phyloP scores from a whole-genome alignment of 2,888 invertebrate genomes.

The Ypsolopha scabrella region DNA sequence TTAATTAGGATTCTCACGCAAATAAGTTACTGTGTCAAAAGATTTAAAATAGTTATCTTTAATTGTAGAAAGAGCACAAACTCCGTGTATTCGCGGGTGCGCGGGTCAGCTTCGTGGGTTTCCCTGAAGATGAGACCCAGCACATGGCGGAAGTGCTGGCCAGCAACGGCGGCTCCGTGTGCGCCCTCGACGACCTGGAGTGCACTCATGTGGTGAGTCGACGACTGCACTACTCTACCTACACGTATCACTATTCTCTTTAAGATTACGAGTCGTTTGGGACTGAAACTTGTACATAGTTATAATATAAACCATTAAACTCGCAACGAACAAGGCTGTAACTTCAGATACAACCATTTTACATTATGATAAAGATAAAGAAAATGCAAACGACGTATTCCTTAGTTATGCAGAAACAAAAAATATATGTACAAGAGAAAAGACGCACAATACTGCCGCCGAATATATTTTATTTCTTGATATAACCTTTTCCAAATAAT shows the following conservation, averaged over 20 bases:
- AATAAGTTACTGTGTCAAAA: no score
- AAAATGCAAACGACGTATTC: not conserved
- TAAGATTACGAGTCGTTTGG: not conserved
- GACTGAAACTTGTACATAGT: not conserved
- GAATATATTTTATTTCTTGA: no score
- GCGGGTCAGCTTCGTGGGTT: constrained; percentile 89
- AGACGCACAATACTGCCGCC: no score
- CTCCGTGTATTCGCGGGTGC: constrained; percentile 91
- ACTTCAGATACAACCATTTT: not conserved
- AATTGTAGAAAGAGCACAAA: constrained; percentile 75
- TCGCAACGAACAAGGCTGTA: not conserved
- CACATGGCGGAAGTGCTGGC: constrained; percentile 93
- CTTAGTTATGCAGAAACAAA: not conserved
- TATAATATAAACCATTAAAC: not conserved
- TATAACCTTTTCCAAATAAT: no score
- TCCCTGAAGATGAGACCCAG: constrained; percentile 88
- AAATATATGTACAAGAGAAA: no score
- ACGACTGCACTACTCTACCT: not conserved
- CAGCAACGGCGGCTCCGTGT: constrained; percentile 86
- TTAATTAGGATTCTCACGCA: no score
- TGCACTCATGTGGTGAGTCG: constrained; percentile 93
- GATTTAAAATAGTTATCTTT: not conserved
- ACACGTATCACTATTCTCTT: not conserved
- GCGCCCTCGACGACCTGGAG: constrained; percentile 82
- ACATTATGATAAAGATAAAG: not conserved